Conservation (phyloP, 2,888 invertebrate species). For the Baronia brevicornis region DNA sequence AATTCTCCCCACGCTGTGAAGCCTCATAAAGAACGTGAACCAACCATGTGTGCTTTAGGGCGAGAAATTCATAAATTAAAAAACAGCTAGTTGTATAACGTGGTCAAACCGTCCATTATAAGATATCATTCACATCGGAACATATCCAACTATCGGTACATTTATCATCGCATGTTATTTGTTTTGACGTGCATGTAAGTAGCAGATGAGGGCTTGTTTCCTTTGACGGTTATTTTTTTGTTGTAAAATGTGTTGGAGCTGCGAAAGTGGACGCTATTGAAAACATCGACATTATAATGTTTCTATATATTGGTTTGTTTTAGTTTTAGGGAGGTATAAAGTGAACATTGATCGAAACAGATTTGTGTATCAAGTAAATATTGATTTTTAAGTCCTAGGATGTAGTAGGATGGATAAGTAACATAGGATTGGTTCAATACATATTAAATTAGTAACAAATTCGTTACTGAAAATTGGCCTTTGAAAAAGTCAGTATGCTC, state of each 20-base stretch:
- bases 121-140: slow-evolving; percentile 45
- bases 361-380: slow-evolving; percentile 6
- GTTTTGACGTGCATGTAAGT: slow-evolving; percentile 53
- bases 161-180: slow-evolving; percentile 60
- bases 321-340: slow-evolving; percentile 10
- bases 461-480: no score
- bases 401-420: slow-evolving; percentile 15
- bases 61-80: slow-evolving; percentile 41
- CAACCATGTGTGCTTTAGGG: slow-evolving; percentile 36
- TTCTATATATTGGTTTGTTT: no score
- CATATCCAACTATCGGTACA: slow-evolving; percentile 57
- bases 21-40: slow-evolving; percentile 18
- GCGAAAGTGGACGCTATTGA: neutral
- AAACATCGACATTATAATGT: slow-evolving; percentile 8
- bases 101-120: slow-evolving; percentile 27
- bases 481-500: no score
- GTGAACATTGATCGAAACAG: slow-evolving; percentile 5
- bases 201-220: slow-evolving; percentile 15
- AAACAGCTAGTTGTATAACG: slow-evolving; percentile 19
- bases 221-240: no score
- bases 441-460: no score
- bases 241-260: neutral
- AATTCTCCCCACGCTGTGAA: slow-evolving; percentile 40
- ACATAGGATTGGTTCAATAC: no score
- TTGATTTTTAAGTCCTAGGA: no score